Conservation (phyloP, 2,797 vertebrate species). For the Paratrypauchen microcephalus region DNA sequence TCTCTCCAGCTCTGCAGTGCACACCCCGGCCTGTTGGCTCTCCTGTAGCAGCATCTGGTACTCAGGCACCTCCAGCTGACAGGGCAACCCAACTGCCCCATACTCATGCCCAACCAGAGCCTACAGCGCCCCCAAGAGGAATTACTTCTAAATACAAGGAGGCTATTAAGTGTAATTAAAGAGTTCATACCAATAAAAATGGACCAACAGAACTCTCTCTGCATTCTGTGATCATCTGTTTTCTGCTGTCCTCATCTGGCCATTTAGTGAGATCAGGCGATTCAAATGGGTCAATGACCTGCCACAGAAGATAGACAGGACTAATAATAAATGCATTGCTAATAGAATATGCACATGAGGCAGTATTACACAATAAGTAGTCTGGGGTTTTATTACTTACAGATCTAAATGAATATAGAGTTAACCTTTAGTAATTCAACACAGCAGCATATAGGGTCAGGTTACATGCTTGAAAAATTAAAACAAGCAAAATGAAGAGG, state of each 20-base stretch:
- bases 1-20: conserved; percentile 66
- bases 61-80: conserved; percentile 74
- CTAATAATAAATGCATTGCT: neutral
- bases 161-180: neutral
- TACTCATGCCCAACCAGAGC: conserved; percentile 79
- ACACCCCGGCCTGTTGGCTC: conserved; percentile 63
- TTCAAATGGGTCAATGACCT: conserved; percentile 82
- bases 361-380: neutral
- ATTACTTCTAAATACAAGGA: neutral
- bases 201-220: conserved; percentile 72
- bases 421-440: conserved; percentile 10
- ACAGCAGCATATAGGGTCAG: conserved; percentile 17
- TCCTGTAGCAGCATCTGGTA: conserved; percentile 73
- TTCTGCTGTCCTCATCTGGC: conserved; percentile 67
- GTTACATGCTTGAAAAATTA: conserved; percentile 26
- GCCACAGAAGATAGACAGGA: neutral
- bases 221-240: conserved; percentile 75
- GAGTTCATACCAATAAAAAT: conserved; percentile 77
- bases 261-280: conserved; percentile 63
- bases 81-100: conserved; percentile 66
- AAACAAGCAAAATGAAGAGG: conserved; percentile 27
- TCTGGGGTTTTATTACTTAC: conserved; percentile 15
- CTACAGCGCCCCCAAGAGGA: conserved; percentile 65
- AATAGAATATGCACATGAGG: neutral
- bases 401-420: conserved; percentile 30